Conservation (phyloP, 2,113 vertebrate genomes). For the Pterocles burchelli region DNA sequence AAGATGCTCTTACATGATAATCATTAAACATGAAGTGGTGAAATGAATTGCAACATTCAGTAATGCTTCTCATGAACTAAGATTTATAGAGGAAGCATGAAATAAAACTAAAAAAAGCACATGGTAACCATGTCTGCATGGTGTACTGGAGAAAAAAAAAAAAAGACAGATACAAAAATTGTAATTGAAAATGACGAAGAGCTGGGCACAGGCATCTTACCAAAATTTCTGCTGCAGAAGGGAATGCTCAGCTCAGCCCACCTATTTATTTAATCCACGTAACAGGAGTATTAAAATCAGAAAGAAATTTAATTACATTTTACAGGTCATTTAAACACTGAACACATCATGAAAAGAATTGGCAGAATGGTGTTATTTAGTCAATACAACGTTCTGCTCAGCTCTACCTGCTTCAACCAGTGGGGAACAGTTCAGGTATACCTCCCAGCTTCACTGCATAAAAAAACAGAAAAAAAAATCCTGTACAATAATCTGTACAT, state of each 20-base stretch:
- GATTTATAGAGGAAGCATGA: slow-evolving; percentile 17
- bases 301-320: not conserved
- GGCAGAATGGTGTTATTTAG: not conserved
- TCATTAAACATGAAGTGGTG: not conserved
- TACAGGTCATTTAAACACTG: not conserved
- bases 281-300: not conserved
- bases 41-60: slow-evolving; percentile 35
- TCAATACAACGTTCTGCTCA: not conserved
- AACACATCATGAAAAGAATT: not conserved
- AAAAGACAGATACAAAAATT: not conserved
- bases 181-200: not conserved
- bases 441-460: not conserved
- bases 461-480: not conserved
- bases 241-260: not conserved
- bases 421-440: not conserved
- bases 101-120: not conserved
- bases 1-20: slow-evolving; percentile 12
- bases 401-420: not conserved
- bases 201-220: not conserved
- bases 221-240: not conserved
- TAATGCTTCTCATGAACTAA: not conserved
- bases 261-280: not conserved
- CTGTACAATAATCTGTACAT: not conserved
- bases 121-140: not conserved
- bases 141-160: not conserved